Conservation (phyloP, 30 jellyfish, hydroid and myxozoan species). For the Thelohanellus kitauei region DNA sequence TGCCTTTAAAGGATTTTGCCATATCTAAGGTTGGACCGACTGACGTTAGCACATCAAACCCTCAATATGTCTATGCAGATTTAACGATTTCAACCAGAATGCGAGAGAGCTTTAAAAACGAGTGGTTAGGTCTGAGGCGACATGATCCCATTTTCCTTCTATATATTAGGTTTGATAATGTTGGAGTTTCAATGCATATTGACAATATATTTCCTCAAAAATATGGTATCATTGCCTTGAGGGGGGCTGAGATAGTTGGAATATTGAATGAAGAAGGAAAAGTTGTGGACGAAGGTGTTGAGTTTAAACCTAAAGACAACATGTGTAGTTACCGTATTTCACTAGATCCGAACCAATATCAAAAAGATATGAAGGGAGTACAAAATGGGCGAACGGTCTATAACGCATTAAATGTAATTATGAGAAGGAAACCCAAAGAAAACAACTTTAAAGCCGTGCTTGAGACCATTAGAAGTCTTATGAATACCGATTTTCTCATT, state of each 20-base stretch:
- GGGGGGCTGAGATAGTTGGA: slow-evolving; percentile 95
- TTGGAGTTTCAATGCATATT: too few relatives aligned
- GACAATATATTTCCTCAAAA: too few relatives aligned
- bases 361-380: slow-evolving; percentile 28
- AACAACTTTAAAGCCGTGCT: slow-evolving; percentile 70
- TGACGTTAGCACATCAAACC: slow-evolving; percentile 53
- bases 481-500: slow-evolving; percentile 73
- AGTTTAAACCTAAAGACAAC: too few relatives aligned
- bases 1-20: slow-evolving; percentile 7
- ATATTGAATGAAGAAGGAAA: slow-evolving; percentile 65
- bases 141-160: too few relatives aligned
- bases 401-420: slow-evolving; percentile 32
- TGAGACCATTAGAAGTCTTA: slow-evolving; percentile 80
- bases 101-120: slow-evolving; percentile 19
- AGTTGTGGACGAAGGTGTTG: slow-evolving; percentile 84
- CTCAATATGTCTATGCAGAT: slow-evolving; percentile 62
- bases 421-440: slow-evolving; percentile 89
- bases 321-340: slow-evolving; percentile 50
- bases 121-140: slow-evolving; percentile 64
- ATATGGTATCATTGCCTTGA: slow-evolving; percentile 39
- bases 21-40: slow-evolving; percentile 59
- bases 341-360: slow-evolving; percentile 75
- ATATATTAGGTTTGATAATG: too few relatives aligned
- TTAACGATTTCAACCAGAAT: slow-evolving; percentile 18
- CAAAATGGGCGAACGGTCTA: slow-evolving; percentile 48